Evolutionary conservation across 2,797 vertebrate species (phyloP).

Genomic region (Rhabdophis nuchalis): DNA sequence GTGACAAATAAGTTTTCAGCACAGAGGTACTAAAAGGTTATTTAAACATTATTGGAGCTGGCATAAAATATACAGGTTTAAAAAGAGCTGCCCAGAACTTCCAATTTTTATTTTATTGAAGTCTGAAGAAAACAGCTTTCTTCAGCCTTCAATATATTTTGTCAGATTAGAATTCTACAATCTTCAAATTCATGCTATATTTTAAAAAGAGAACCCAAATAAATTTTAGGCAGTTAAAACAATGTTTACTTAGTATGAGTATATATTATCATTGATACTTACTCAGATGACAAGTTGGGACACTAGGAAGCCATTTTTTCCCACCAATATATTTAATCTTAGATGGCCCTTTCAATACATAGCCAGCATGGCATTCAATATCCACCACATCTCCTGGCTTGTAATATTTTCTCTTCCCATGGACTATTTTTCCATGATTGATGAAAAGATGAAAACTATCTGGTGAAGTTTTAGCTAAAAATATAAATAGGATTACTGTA

Average conservation of each 20-base stretch:
- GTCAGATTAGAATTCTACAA: background rate
- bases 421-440: background rate
- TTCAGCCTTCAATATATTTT: background rate
- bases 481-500: background rate
- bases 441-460: slow-evolving; percentile 15
- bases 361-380: slow-evolving; percentile 29
- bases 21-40: background rate
- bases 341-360: slow-evolving; percentile 5
- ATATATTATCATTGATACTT: slow-evolving; percentile 21
- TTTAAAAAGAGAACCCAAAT: background rate
- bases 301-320: slow-evolving; percentile 25
- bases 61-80: background rate
- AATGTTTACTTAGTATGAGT: background rate
- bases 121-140: too few relatives aligned
- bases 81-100: background rate
- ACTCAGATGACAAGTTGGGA: slow-evolving; percentile 56
- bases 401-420: slow-evolving; percentile 34
- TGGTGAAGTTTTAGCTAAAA: background rate
- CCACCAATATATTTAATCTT: slow-evolving; percentile 5
- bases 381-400: slow-evolving; percentile 30
- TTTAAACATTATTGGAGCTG: background rate
- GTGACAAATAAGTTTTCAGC: background rate
- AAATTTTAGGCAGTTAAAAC: background rate
- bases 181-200: background rate
- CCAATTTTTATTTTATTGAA: background rate